Conservation (phyloP, 2,797 vertebrate species). For the Meda fulgida region DNA sequence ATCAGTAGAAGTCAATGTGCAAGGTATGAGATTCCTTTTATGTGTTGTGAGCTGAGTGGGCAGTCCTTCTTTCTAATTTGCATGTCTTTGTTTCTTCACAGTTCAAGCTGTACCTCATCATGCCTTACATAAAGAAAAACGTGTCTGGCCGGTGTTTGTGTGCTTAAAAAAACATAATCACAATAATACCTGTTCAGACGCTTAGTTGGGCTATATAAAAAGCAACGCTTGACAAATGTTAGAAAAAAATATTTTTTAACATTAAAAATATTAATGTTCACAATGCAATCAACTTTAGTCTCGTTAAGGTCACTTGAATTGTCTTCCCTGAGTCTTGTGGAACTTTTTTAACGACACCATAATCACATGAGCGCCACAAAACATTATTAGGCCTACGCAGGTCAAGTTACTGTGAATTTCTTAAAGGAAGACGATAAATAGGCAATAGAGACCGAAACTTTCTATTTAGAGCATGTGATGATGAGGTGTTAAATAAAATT, state of each 20-base stretch:
- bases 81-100: background rate
- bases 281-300: background rate
- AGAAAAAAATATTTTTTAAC: no score
- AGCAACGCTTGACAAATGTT: background rate
- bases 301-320: background rate
- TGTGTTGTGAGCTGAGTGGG: background rate
- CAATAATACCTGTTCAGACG: background rate
- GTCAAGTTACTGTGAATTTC: conserved; percentile 3
- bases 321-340: background rate
- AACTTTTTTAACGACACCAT: background rate
- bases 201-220: background rate
- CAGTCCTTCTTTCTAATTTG: background rate
- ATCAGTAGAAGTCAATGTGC: background rate
- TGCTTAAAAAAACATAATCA: background rate
- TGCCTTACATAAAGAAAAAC: background rate
- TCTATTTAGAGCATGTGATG: background rate
- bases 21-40: background rate
- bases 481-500: background rate
- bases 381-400: no score
- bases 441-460: background rate
- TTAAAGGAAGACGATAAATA: background rate
- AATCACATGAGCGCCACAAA: background rate
- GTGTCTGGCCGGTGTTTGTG: conserved; percentile 11
- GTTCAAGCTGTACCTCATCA: background rate
- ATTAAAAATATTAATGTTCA: background rate